A percentile compares a stretch with the other conserved stretches of the same genome.
These are phyloP conservation scores for Gonioctena quinquepunctata DNA, from an alignment of 1,140 invertebrate genomes.

Conservation along the genomic window DNA sequence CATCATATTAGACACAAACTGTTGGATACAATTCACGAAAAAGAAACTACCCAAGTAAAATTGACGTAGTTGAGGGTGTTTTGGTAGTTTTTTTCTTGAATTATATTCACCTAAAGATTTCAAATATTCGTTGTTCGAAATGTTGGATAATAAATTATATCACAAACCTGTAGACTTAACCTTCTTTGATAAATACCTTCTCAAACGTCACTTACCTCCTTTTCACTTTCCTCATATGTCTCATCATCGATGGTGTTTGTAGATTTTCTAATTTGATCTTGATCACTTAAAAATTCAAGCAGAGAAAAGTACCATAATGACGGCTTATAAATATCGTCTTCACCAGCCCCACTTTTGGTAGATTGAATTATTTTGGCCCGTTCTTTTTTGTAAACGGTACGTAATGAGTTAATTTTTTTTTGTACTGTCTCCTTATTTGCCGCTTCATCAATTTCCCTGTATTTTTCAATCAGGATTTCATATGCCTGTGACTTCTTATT, in stretches of 20 bases:
- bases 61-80: no score
- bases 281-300: background rate
- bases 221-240: no score
- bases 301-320: slow-evolving; percentile 8
- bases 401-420: slow-evolving; percentile 23
- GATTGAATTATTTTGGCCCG: slow-evolving; percentile 9
- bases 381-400: slow-evolving; percentile 20
- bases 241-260: slow-evolving; percentile 11
- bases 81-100: no score
- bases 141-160: no score
- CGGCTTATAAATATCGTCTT: slow-evolving; percentile 17
- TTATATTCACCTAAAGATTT: no score
- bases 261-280: background rate
- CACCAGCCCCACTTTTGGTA: slow-evolving; percentile 2
- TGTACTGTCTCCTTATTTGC: slow-evolving; percentile 19
- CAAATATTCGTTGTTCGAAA: no score
- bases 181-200: no score
- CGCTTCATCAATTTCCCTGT: slow-evolving; percentile 11
- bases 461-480: slow-evolving; percentile 15
- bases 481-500: slow-evolving; percentile 21
- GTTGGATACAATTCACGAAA: no score
- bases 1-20: no score
- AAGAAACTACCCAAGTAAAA: no score
- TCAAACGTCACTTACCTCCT: no score
- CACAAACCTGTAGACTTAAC: no score